Evolutionary conservation across 2,888 invertebrate genomes (phyloP), one percentile per base, ranked within the genome.

Genomic region (Brenthis ino): DNA sequence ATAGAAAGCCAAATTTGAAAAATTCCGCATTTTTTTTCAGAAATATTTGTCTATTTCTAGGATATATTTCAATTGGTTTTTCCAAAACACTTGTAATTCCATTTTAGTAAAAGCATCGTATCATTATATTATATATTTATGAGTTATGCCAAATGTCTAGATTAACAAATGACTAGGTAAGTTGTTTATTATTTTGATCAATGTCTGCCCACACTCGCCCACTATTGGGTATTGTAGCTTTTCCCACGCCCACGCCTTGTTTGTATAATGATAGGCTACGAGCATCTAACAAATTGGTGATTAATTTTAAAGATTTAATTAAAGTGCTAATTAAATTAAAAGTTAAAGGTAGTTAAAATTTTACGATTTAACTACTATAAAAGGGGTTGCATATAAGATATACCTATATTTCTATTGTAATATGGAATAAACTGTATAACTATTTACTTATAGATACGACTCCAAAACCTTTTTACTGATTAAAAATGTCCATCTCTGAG

Each of bases 201-300:
- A 72, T 63, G 65, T 16, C 68, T 8, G 64, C 72, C 72, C 68
- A 72, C 72, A 6, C 48, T 69, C 72, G 57, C 71, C 72, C 71
- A 72, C 72, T 14, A 28, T 11, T 71, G 68, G 72, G 68, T 43
- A 43, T 11, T 68, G 51, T 71, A 69, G 51, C 63, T 50, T 71
- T 73, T 73, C 73, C 68, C 73, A 72, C 73, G 72, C 72, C 73
- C 47, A 70, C 73, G 33, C 50, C 1, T 12, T 14, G 48, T 60
- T 58, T 48, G 47, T 58, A 28, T 58, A 58, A 60, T 60, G 28
- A 28, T 33, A n/a, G 14, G 20, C 6, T 60, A 33, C 58, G 28
- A 24, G 24, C 37, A 11, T 43, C 37, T 48, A 48, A 24, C 14
- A 47, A 48, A 28, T 48, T 58, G 1, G 48, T 58, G 47, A 48